These are phyloP conservation scores for Tragelaphus imberbis DNA, from an alignment of 2,113 vertebrate species.

Conservation along the genomic window DNA sequence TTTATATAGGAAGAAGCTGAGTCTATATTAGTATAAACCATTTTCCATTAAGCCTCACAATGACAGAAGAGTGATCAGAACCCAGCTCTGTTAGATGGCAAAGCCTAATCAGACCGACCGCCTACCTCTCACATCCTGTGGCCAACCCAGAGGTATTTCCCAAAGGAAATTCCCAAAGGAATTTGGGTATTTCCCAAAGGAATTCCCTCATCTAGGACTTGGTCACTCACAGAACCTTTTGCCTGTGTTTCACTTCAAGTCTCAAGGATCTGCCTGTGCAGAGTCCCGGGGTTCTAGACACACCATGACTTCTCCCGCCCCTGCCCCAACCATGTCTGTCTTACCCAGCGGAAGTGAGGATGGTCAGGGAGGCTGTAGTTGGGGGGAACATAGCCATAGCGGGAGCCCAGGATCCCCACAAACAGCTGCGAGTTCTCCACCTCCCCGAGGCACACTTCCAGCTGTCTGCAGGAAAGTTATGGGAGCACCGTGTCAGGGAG, in stretches of 20 bases:
- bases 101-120: background rate
- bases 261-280: background rate
- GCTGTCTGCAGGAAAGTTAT: constrained; percentile 62
- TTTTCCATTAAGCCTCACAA: background rate
- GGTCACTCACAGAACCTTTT: background rate
- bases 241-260: background rate
- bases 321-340: background rate
- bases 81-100: background rate
- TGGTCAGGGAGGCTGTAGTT: constrained; percentile 82
- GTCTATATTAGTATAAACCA: background rate
- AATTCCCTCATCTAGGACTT: background rate
- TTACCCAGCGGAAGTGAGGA: constrained; percentile 89
- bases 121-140: background rate
- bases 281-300: background rate
- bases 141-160: background rate
- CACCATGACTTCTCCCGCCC: background rate
- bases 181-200: background rate
- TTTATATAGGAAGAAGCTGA: background rate
- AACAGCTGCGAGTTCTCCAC: constrained; percentile 88
- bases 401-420: constrained; percentile 87
- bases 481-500: background rate
- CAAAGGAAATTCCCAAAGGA: no score
- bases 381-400: constrained; percentile 84
- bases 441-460: constrained; percentile 87
- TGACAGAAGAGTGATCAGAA: background rate